These are phyloP conservation scores for Volucella zonaria DNA, from an alignment of 2,888 invertebrate genomes.

Conservation along the genomic window DNA sequence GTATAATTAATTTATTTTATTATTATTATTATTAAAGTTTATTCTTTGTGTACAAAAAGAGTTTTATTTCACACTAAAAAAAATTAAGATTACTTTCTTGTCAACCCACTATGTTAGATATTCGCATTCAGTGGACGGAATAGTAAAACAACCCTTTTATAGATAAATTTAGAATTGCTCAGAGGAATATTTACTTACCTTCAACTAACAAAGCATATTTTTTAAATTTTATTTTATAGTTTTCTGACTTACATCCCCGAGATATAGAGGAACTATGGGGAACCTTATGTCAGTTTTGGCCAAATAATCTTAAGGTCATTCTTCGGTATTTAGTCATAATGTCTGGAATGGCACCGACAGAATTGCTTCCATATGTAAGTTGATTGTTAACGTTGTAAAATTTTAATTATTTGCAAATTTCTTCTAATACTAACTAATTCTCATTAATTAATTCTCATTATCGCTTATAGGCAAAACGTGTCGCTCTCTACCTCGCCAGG, in stretches of 20 bases:
- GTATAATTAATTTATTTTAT: no score
- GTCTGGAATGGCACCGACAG: slow-evolving; percentile 98
- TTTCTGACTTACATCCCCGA: slow-evolving; percentile 96
- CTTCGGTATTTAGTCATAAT: slow-evolving; percentile 97
- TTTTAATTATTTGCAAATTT: neutral
- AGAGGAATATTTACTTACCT: neutral
- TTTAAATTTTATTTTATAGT: slow-evolving; percentile 84
- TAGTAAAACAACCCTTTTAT: no score
- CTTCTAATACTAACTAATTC: neutral
- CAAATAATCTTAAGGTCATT: slow-evolving; percentile 98
- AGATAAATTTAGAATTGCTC: no score
- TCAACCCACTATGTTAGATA: no score
- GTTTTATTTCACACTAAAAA: no score
- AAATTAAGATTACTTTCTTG: no score
- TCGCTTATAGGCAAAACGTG: slow-evolving; percentile 92
- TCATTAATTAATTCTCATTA: slow-evolving; percentile 50
- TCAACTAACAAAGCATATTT: slow-evolving; percentile 10
- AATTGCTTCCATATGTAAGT: slow-evolving; percentile 95
- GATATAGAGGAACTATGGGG: slow-evolving; percentile 99
- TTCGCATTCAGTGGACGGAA: no score
- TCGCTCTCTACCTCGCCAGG: slow-evolving; percentile 95
- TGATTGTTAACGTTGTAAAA: neutral
- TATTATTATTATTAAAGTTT: no score
- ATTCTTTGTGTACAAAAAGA: no score
- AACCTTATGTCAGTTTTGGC: slow-evolving; percentile 97